Base-by-base conservation (phyloP, 2,113 vertebrate species). In the Fukomys damarensis region DNA sequence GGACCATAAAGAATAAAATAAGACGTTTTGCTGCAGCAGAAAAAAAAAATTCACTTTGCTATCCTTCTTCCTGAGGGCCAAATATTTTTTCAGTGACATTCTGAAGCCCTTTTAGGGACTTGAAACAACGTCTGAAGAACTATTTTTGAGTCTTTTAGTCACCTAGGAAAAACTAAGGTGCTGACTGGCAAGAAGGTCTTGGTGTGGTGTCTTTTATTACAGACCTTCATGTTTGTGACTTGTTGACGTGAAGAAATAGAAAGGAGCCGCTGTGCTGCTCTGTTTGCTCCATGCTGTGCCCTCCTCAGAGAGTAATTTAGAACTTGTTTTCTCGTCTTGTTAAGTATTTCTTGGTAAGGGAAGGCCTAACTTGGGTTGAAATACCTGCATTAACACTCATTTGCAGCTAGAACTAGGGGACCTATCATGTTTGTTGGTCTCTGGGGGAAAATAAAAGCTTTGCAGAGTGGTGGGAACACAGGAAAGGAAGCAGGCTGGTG, bases 91-190 rank as follows among this genome's bases (percentile, higher is more conserved):
- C 83, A 59, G 65, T 70, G 24, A 74, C n/a, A 22, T 41, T 56
- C 72, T 65, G 2, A 0, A 0, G 65, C 87, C 83, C 63, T 89
- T 59, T 35, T 49, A 91, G 52, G 72, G 11, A 7, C 54, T 52
- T 3, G 14, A 93, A 97, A 93, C 1, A 7, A 66, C 32, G 19
- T 58, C 46, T 95, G 49, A 46, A 65, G 59, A 92, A 90, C 93
- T 87, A 89, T 72, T 95, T 97, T 97, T 97, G 90, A 93, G 77
- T 66, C 54, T 96, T 92, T 87, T 63, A 24, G 70, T 22, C 24
- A 41, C 65, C 8, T 7, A 14, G 56, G 54, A 89, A 86, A 94
- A 81, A 79, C 58, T 43, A 65, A 93, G 84, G n/a, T 93, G 86
- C 91, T 54, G n/a, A 68, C 63, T 92, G 89, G 49, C 63, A 49